These are phyloP conservation scores for Halcyon smyrnensis DNA, from an alignment of 2,797 vertebrate genomes.

Conservation along the genomic window DNA sequence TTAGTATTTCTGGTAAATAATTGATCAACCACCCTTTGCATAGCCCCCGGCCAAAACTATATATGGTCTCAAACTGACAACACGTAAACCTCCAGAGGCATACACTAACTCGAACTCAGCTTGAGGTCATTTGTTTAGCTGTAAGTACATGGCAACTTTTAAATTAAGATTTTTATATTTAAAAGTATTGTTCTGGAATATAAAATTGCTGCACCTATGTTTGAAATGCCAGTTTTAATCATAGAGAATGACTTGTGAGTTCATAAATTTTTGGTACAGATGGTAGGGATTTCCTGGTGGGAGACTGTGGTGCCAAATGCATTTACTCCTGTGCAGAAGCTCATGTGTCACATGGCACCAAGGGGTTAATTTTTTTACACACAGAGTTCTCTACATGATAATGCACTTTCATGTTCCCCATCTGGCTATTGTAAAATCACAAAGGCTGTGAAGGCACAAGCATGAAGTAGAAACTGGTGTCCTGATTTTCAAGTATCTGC, in stretches of 20 bases:
- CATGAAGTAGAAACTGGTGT: constrained; percentile 19
- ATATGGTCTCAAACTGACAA: constrained; percentile 67
- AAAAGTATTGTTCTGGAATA: constrained; percentile 40
- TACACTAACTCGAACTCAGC: background rate
- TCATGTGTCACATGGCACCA: constrained; percentile 47
- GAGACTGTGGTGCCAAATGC: constrained; percentile 40
- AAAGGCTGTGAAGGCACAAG: constrained; percentile 43
- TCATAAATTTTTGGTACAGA: constrained; percentile 62
- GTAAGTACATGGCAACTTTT: background rate
- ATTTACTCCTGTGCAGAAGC: constrained; percentile 29
- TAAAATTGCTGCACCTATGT: background rate
- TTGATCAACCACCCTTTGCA: constrained; percentile 44
- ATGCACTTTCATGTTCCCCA: constrained; percentile 62
- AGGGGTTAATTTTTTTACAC: constrained; percentile 66
- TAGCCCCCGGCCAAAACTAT: constrained; percentile 59
- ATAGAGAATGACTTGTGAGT: background rate
- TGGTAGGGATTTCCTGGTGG: constrained; percentile 55
- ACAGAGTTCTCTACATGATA: constrained; percentile 68
- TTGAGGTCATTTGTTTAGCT: constrained; percentile 30
- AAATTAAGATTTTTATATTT: constrained; percentile 10
- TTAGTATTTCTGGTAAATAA: constrained; percentile 76
- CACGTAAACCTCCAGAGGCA: constrained; percentile 63
- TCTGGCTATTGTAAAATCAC: constrained; percentile 59
- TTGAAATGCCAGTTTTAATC: constrained; percentile 61
- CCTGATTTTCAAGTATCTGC: constrained; percentile 38